phyloP scores from a whole-genome alignment of 2,888 invertebrate species.

The Tenthredo amoena region DNA sequence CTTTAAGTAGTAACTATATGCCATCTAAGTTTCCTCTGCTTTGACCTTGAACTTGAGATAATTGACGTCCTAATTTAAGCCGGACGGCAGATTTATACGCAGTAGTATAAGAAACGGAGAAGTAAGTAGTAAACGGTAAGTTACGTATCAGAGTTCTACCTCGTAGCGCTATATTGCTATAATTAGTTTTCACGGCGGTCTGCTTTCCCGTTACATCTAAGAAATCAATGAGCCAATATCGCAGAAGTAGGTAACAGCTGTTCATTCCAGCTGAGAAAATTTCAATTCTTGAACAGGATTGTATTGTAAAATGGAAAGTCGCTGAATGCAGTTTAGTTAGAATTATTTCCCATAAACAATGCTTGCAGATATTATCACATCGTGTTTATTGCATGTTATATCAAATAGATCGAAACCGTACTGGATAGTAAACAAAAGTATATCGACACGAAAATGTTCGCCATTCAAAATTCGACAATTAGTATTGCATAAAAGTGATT shows the following conservation, averaged over 20 bases:
- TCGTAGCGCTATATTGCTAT: background rate
- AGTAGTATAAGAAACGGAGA: background rate
- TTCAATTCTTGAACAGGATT: background rate
- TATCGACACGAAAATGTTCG: background rate
- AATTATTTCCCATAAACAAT: background rate
- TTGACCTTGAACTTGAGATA: slow-evolving; percentile 4
- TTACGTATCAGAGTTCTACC: background rate
- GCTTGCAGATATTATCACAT: background rate
- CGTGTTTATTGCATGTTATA: background rate
- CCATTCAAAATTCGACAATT: background rate
- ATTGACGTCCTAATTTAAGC: background rate
- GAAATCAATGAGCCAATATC: background rate
- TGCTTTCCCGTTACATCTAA: background rate
- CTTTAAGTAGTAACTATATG: background rate
- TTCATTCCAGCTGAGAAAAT: background rate
- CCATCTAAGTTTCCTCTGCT: background rate
- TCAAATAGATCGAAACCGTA: background rate
- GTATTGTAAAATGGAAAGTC: background rate
- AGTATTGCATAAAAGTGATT: background rate
- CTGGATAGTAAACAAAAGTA: background rate
- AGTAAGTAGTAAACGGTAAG: background rate
- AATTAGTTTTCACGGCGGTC: background rate
- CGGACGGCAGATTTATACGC: background rate
- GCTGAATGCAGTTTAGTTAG: background rate
- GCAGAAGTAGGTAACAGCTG: background rate